Evolutionary conservation across 2,113 vertebrate genomes (phyloP), one percentile per base, ranked within the genome.

Genomic region (Misgurnus mizolepis): DNA sequence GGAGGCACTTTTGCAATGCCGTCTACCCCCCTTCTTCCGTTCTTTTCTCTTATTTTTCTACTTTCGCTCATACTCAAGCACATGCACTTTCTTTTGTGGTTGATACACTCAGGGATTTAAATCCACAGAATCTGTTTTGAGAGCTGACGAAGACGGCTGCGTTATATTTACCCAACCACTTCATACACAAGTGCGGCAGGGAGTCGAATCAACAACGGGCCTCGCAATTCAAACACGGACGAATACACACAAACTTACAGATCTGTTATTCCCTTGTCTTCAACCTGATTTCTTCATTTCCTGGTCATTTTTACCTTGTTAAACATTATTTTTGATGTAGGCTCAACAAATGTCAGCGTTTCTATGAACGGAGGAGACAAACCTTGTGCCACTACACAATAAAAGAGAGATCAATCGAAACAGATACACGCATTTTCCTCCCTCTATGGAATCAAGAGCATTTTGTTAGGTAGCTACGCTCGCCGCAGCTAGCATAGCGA

Each of bases 1-100:
- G 85, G 88, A 92, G 89, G 90, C 90, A 85, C 91, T 92, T 92
- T 91, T 61, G 79, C 90, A 93, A 87, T 76, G 87, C 84, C 91
- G 68, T 74, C 80, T 60, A 73, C 82, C 83, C 81, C 89, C 83
- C 67, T 82, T 67, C 75, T 83, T 39, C 80, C 34, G 73, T 62
- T 7, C 60, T 43, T 9, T 22, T 62, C 39, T 83, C 18, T 65
- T 82, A 40, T 18, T 70, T 6, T 67, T 40, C 39, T 10, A 72
- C 75, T 17, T 67, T 82, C 45, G 49, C 74, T 78, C 83, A 41
- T 56, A 55, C 78, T 77, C 60, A 72, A 55, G 43, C 83, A 41
- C 64, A 55, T 77, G 76, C 60, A 70, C 61, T 65, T 70, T 72
- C 69, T 77, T 53, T 58, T 17, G 27, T 74, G 50, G n/a, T 70